Evolutionary conservation across 2,113 vertebrate genomes (phyloP).

Genomic region (Onychostoma macrolepis): DNA sequence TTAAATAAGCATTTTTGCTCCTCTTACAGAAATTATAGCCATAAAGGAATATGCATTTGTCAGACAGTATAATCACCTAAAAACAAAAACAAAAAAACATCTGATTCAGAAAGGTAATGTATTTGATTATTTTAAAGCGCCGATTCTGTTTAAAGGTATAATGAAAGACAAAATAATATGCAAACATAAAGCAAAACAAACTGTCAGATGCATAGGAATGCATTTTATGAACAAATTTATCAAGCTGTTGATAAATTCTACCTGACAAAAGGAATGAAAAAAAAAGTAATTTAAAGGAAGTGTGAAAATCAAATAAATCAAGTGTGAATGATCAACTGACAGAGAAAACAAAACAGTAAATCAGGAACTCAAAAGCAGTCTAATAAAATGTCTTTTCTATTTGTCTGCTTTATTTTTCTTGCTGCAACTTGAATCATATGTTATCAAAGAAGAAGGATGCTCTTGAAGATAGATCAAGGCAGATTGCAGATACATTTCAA

Average conservation of each 20-base stretch:
- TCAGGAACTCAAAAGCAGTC: slow-evolving; percentile 6
- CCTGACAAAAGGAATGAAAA: not conserved
- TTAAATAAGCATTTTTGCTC: slow-evolving; percentile 14
- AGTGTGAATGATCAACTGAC: slow-evolving; percentile 43
- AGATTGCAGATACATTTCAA: slow-evolving; percentile 18
- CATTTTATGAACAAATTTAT: not conserved
- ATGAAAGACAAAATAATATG: not conserved
- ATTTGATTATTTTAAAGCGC: not conserved
- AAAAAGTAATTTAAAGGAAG: not conserved
- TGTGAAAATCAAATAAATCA: slow-evolving; percentile 27
- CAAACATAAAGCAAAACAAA: not conserved
- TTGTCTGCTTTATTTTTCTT: not conserved
- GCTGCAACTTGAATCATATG: slow-evolving; percentile 10
- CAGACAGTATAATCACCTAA: not conserved
- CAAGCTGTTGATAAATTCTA: slow-evolving; percentile 1
- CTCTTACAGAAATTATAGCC: not conserved
- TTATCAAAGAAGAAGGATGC: slow-evolving; percentile 21
- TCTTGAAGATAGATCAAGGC: slow-evolving; percentile 31
- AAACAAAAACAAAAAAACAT: not conserved
- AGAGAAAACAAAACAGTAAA: slow-evolving; percentile 26
- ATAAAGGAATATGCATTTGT: slow-evolving; percentile 16
- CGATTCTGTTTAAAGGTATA: not conserved
- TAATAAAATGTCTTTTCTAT: slow-evolving; percentile 30
- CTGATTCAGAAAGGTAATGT: not conserved
- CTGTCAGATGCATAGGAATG: not conserved